Evolutionary conservation across 2,113 vertebrate species (phyloP).

Genomic region (Erythrocebus patas): DNA sequence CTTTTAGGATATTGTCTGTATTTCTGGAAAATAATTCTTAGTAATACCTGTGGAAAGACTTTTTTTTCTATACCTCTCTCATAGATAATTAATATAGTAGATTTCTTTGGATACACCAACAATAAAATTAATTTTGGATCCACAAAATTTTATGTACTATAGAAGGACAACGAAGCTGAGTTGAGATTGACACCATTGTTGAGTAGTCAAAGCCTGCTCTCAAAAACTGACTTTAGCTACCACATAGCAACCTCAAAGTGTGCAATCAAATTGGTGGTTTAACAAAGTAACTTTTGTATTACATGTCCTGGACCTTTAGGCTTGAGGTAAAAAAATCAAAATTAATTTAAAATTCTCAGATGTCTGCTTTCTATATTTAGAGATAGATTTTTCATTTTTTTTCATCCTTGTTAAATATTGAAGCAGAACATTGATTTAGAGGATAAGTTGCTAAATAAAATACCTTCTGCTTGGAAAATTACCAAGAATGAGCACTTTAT

Average conservation of each 20-base stretch:
- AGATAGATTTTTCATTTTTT: background rate
- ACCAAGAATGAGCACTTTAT: background rate
- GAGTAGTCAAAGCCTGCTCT: background rate
- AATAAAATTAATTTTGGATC: background rate
- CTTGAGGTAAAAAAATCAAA: background rate
- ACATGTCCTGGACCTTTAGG: background rate
- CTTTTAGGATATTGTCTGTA: background rate
- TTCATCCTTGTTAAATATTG: background rate
- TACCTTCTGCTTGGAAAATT: background rate
- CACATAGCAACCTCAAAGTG: background rate
- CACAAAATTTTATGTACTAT: background rate
- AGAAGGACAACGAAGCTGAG: background rate
- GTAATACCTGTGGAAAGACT: background rate
- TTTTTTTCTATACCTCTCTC: background rate
- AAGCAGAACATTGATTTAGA: background rate
- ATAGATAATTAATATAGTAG: background rate
- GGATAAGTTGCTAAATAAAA: constrained; percentile 13
- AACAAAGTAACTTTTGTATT: background rate
- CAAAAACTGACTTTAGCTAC: background rate
- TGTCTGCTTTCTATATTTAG: background rate
- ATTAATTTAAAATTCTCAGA: constrained; percentile 8
- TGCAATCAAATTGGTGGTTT: background rate
- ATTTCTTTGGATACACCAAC: background rate
- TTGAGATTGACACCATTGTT: background rate
- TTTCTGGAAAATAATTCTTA: constrained; percentile 1